Conservation (phyloP, 2,797 vertebrate genomes). For the Lateolabrax maculatus region DNA sequence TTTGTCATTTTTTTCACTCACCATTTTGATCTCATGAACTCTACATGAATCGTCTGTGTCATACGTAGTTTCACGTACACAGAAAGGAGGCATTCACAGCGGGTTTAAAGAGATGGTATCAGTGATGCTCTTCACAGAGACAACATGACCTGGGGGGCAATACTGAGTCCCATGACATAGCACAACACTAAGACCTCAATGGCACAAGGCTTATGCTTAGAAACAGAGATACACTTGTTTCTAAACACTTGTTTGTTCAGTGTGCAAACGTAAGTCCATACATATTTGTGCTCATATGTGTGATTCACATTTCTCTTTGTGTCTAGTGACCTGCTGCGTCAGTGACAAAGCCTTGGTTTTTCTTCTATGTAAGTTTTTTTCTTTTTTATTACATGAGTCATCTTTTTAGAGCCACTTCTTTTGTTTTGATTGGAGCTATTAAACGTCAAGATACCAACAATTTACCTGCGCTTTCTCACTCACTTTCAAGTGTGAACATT, state of each 20-base stretch:
- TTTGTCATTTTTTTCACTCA: background rate
- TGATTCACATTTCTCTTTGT: constrained; percentile 68
- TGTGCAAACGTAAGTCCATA: constrained; percentile 33
- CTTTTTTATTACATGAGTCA: constrained; percentile 63
- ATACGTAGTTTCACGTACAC: constrained; percentile 23
- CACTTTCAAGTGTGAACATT: constrained; percentile 48
- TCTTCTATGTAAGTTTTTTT: constrained; percentile 29
- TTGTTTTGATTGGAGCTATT: constrained; percentile 35
- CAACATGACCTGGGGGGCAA: constrained; percentile 69
- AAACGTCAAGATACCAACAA: constrained; percentile 26
- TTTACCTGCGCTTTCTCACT: constrained; percentile 14
- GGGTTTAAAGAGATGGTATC: constrained; percentile 73
- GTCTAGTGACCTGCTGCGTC: constrained; percentile 57
- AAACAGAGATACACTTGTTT: constrained; percentile 71
- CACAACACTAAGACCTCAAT: constrained; percentile 76
- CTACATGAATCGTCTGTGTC: constrained; percentile 49
- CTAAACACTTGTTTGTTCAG: constrained; percentile 68
- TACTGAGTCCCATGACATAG: constrained; percentile 73
- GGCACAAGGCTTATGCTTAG: constrained; percentile 69
- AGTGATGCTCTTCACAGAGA: constrained; percentile 75
- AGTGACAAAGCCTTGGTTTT: constrained; percentile 48
- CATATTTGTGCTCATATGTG: constrained; percentile 48
- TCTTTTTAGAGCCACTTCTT: constrained; percentile 49
- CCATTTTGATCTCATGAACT: constrained; percentile 45
- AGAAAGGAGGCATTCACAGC: constrained; percentile 69